phyloP scores from a whole-genome alignment of 2,888 invertebrate species.

The Agonopterix alstromeriana region DNA sequence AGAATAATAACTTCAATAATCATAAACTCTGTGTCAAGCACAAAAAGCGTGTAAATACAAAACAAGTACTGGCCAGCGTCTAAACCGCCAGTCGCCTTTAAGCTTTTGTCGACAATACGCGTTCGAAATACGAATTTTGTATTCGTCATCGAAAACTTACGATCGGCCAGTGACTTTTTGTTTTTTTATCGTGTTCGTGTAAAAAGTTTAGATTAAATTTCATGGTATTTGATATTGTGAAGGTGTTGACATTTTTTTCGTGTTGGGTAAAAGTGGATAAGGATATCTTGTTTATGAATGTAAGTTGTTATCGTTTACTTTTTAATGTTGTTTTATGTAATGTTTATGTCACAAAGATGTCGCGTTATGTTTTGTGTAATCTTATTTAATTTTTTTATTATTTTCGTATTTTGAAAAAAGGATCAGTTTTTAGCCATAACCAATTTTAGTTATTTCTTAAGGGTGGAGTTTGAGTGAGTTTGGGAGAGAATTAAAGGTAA shows the following conservation, averaged over 20 bases:
- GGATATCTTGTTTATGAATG: slow-evolving; percentile 7
- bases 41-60: neutral
- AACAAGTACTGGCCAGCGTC: slow-evolving; percentile 1
- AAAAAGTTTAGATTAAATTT: slow-evolving; percentile 3
- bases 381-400: too few relatives aligned
- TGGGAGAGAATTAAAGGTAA: too few relatives aligned
- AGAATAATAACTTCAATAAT: slow-evolving; percentile 7
- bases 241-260: slow-evolving; percentile 3
- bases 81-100: slow-evolving; percentile 22
- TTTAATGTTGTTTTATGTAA: neutral
- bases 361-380: too few relatives aligned
- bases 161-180: neutral
- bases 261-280: slow-evolving; percentile 1
- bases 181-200: slow-evolving; percentile 1
- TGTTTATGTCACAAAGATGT: too few relatives aligned
- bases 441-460: too few relatives aligned
- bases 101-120: slow-evolving; percentile 21
- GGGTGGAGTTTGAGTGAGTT: too few relatives aligned
- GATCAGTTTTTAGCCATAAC: too few relatives aligned
- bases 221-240: neutral
- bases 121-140: slow-evolving; percentile 10
- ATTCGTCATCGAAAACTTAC: neutral
- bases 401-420: too few relatives aligned
- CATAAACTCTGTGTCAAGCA: slow-evolving; percentile 3
- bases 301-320: slow-evolving; percentile 4